Evolutionary conservation across 2,888 invertebrate genomes (phyloP).

Genomic region (Hirtodrosophila confusa): DNA sequence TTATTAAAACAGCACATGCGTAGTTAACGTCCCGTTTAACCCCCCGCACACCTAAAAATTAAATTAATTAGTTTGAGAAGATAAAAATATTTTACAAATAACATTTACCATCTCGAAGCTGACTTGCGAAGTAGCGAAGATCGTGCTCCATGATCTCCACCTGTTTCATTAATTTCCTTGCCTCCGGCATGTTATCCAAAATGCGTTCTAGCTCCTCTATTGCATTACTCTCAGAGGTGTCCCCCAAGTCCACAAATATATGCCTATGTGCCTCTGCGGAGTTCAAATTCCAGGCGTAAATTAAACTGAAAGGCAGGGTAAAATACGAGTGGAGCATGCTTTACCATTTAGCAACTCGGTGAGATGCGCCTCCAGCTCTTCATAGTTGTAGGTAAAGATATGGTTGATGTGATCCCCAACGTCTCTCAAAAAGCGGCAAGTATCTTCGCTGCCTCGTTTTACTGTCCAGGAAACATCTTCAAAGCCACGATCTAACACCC

Average conservation of each 20-base stretch:
- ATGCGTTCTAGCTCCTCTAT: slow-evolving; percentile 90
- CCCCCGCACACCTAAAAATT: slow-evolving; percentile 86
- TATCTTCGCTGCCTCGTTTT: slow-evolving; percentile 86
- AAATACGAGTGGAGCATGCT: slow-evolving; percentile 47
- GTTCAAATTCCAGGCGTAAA: not conserved
- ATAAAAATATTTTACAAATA: no score
- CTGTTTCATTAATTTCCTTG: slow-evolving; percentile 83
- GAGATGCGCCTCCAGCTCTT: slow-evolving; percentile 88
- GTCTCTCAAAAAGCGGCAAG: slow-evolving; percentile 88
- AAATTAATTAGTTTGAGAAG: not conserved
- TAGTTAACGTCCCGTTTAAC: slow-evolving; percentile 87
- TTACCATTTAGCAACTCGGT: slow-evolving; percentile 88
- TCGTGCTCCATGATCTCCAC: slow-evolving; percentile 88
- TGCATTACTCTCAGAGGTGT: slow-evolving; percentile 90
- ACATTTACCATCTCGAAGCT: slow-evolving; percentile 88
- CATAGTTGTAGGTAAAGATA: slow-evolving; percentile 90
- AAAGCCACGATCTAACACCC: slow-evolving; percentile 90
- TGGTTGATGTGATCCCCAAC: slow-evolving; percentile 89
- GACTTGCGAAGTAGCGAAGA: slow-evolving; percentile 88
- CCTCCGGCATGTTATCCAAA: slow-evolving; percentile 87
- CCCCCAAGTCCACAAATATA: slow-evolving; percentile 88
- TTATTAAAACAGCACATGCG: slow-evolving; percentile 65
- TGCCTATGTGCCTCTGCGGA: slow-evolving; percentile 85
- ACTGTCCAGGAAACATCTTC: slow-evolving; percentile 61
- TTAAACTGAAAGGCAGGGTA: not conserved